Evolutionary conservation across 2,888 invertebrate species (phyloP), one percentile per base, ranked within the genome.

Genomic region (Zygaena filipendulae): DNA sequence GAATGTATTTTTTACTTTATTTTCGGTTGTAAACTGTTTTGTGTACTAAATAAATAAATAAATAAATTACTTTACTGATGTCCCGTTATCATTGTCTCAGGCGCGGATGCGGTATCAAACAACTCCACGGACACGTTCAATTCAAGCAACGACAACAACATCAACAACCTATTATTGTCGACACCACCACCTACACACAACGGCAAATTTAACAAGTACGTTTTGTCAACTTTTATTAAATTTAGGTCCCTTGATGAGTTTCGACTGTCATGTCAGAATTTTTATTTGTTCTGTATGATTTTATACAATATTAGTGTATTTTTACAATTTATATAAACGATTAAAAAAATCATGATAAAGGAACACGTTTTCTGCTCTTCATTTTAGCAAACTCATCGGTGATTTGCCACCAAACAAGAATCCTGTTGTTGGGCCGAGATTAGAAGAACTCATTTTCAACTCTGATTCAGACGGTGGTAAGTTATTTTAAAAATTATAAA

Each of bases 381-480:
- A 24, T 58, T 55, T 0, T 55, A 70, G 70, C 12, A 68, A 68
- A 44, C 49, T 58, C 30, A 40, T 57, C 20, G 56, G 57, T 19
- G 62, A 69, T 33, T 32, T 58, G 46, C 50, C 67, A 22, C 43
- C 67, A 2, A 61, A 39, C 49, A 80, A 79, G 52, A 83, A 85
- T 45, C 87, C 87, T 18, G 72, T 84, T 21, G 89, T 90, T 31
- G 91, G 90, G 39, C 87, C 90, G 21, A 90, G 89, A 68, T 80
- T 91, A 39, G 91, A 92, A 61, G 89, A 88, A 19, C 61, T 91
- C 10, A 61, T 92, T 7, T 80, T 92, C 47, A 87, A 90, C 52
- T 85, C 85, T 1, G 90, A 92, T 58, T 87, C 93, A 30, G 92
- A 94, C 49, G 88, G 86, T 39, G 90, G 86, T 69, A 47, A 74